A percentile compares a stretch with the other conserved stretches of the same genome.
phyloP scores from a whole-genome alignment of 2,113 vertebrate species.

The Silurus meridionalis region DNA sequence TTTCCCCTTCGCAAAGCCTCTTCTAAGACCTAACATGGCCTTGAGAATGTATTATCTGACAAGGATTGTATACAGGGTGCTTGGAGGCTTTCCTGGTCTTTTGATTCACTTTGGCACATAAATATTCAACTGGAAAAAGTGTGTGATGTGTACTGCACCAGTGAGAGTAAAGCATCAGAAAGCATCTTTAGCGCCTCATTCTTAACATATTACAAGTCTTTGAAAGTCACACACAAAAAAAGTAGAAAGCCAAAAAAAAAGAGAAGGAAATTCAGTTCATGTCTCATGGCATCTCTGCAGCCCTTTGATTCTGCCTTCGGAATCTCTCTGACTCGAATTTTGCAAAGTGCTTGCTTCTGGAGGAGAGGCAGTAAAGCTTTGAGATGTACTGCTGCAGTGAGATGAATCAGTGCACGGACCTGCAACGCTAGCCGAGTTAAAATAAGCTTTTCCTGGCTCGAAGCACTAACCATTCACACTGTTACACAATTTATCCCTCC shows the following conservation, averaged over 20 bases:
- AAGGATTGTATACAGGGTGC: not conserved
- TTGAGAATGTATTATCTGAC: not conserved
- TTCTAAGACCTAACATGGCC: conserved; percentile 17
- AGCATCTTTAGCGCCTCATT: conserved; percentile 32
- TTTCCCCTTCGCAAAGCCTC: not conserved
- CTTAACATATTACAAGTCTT: conserved; percentile 26
- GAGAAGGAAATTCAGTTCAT: conserved; percentile 11
- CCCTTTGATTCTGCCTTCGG: conserved; percentile 5
- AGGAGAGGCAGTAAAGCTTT: conserved; percentile 27
- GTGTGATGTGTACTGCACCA: not conserved
- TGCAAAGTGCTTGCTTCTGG: conserved; percentile 31
- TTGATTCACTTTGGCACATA: conserved; percentile 26
- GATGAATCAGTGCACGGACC: conserved; percentile 7
- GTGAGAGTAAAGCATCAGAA: conserved; percentile 34
- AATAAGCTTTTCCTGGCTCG: conserved; percentile 27
- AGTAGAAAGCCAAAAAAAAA: not conserved
- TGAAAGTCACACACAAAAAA: conserved; percentile 20
- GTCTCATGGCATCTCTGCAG: conserved; percentile 20
- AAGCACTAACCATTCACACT: conserved; percentile 14
- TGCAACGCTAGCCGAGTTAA: conserved; percentile 22
- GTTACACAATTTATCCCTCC: conserved; percentile 33
- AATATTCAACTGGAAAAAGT: conserved; percentile 25
- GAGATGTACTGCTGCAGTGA: conserved; percentile 7
- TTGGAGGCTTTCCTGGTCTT: conserved; percentile 6
- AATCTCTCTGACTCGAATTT: conserved; percentile 2